Conservation (phyloP, 2,113 vertebrate genomes). For the Gadus macrocephalus region DNA sequence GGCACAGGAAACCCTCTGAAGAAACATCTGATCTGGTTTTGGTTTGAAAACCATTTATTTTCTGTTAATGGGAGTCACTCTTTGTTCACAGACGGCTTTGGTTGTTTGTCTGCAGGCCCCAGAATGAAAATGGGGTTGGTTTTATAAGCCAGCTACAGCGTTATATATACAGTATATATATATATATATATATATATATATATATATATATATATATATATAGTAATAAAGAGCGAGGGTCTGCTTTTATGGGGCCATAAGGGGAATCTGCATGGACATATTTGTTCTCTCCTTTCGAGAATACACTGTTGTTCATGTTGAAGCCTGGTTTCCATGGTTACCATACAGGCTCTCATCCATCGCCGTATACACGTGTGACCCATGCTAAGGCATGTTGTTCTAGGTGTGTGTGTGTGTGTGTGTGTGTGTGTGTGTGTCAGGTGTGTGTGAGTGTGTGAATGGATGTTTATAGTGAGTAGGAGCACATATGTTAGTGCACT, state of each 20-base stretch:
- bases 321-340: no score
- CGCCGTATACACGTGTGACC: no score
- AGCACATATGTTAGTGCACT: background rate
- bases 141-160: constrained; percentile 50
- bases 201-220: constrained; percentile 13
- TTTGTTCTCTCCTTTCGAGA: no score
- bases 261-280: no score
- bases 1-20: no score
- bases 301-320: no score
- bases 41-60: constrained; percentile 33
- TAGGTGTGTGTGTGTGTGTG: background rate
- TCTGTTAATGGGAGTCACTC: background rate
- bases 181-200: constrained; percentile 7
- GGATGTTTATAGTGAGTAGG: no score
- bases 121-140: constrained; percentile 4
- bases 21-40: constrained; percentile 47
- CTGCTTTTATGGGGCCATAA: no score
- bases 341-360: no score
- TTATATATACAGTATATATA: constrained; percentile 17
- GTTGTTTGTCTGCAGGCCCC: constrained; percentile 25
- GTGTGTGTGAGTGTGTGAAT: background rate
- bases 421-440: background rate
- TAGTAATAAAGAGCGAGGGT: no score
- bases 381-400: background rate
- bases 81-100: background rate